phyloP scores from a whole-genome alignment of 2,888 invertebrate species.

The Drosophila demipolita region DNA sequence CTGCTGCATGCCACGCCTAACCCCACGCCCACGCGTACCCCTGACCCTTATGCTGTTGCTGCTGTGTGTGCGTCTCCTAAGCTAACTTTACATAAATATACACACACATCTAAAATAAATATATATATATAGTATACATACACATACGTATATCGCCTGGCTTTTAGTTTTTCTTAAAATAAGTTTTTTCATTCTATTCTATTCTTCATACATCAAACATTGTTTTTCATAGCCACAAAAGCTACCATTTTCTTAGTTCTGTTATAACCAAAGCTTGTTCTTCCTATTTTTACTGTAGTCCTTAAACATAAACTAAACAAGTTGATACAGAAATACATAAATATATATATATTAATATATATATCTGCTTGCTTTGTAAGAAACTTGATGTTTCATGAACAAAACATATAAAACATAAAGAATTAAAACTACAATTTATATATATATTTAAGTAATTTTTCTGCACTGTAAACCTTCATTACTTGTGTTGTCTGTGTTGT shows the following conservation, averaged over 20 bases:
- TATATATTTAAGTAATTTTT: slow-evolving; percentile 25
- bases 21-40: slow-evolving; percentile 11
- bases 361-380: slow-evolving; percentile 23
- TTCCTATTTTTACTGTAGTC: slow-evolving; percentile 63
- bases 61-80: slow-evolving; percentile 38
- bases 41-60: slow-evolving; percentile 19
- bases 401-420: slow-evolving; percentile 16
- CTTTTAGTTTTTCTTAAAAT: slow-evolving; percentile 23
- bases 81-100: slow-evolving; percentile 27
- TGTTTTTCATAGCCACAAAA: slow-evolving; percentile 7
- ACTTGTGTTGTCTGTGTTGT: slow-evolving; percentile 35
- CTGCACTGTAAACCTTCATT: slow-evolving; percentile 16
- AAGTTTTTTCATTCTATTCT: neutral
- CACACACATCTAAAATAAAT: slow-evolving; percentile 8
- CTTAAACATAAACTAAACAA: slow-evolving; percentile 29
- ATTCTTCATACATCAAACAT: slow-evolving; percentile 12
- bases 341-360: slow-evolving; percentile 6
- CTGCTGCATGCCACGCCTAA: slow-evolving; percentile 47
- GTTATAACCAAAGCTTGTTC: slow-evolving; percentile 76
- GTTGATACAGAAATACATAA: slow-evolving; percentile 17
- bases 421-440: neutral
- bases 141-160: slow-evolving; percentile 17
- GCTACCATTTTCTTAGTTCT: slow-evolving; percentile 35
- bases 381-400: slow-evolving; percentile 33
- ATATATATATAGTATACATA: slow-evolving; percentile 6